Evolutionary conservation across 2,888 invertebrate genomes (phyloP), one percentile per base, ranked within the genome.

Genomic region (Argynnis bischoffii): DNA sequence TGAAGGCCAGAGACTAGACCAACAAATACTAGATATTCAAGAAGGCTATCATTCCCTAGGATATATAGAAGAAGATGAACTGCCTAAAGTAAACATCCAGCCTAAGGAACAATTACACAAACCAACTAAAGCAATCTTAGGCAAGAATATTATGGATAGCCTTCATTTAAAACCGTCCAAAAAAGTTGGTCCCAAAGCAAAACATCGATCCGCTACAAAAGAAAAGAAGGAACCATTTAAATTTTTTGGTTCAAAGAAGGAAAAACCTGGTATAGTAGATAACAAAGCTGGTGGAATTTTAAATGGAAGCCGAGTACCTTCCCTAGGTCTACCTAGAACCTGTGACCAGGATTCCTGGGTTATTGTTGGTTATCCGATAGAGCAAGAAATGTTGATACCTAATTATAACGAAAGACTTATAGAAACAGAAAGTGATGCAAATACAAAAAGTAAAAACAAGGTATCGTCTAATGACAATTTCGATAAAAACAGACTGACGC

Each of bases 81-180:
- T 76, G 65, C 74, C 77, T 46, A 76, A 79, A 74, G 84, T 85
- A 68, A 77, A 78, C 59, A 77, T 81, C 46, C 75, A 77, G 41
- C 80, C 78, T 51, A 82, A 76, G 13, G 86, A 86, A 66, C 79
- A 84, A 77, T 74, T 90, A 15, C 90, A 91, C 73, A 88, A 89
- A 74, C 91, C 91, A 2, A 76, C 86, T 14, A 90, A 91, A 78
- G 91, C 91, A 18, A 80, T 93, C 67, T 78, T 92, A 21, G 90
- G 89, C 5, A 92, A 92, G 76, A 93, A 93, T 72, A 90, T 93
- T 15, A 91, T 88, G 86, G 93, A 93, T 64, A 93, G 93, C 74
- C 83, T 93, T 13, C 85, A 93, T 69, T 79, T 93, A 65, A 93
- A 92, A 77, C 91, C 92, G 2, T 84, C 84, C 16, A 93, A 93